phyloP scores from a whole-genome alignment of 2,888 invertebrate species.

The Meloe dianella region DNA sequence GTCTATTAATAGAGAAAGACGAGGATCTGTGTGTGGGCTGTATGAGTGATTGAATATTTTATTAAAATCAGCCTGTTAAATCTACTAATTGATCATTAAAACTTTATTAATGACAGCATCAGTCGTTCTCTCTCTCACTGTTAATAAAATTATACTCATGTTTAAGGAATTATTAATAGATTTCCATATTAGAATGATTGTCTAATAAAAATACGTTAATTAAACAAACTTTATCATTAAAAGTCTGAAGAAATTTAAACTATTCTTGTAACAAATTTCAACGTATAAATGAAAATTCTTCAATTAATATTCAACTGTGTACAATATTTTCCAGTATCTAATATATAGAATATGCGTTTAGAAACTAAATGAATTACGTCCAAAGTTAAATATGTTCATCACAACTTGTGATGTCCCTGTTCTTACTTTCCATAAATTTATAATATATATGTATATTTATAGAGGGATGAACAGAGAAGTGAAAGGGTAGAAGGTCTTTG shows the following conservation, averaged over 20 bases:
- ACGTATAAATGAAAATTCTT: too few species aligned
- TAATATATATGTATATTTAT: neutral
- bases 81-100: slow-evolving; percentile 30
- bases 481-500: neutral
- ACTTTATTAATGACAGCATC: slow-evolving; percentile 23
- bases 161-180: slow-evolving; percentile 19
- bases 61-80: neutral
- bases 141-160: slow-evolving; percentile 13
- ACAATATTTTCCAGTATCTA: neutral
- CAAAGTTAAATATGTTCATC: slow-evolving; percentile 39
- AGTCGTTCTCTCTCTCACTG: slow-evolving; percentile 14
- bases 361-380: slow-evolving; percentile 44
- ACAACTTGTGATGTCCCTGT: neutral
- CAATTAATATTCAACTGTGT: slow-evolving; percentile 29
- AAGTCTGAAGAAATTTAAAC: slow-evolving; percentile 3
- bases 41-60: neutral
- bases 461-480: slow-evolving; percentile 12
- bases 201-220: slow-evolving; percentile 3
- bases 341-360: slow-evolving; percentile 24
- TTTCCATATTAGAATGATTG: slow-evolving; percentile 5
- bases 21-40: neutral
- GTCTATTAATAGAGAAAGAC: too few species aligned
- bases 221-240: neutral
- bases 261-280: neutral
- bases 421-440: neutral